Percentiles rank a stretch among this genome's conserved stretches.
Conservation (phyloP, 23 tunicate species). For the Diplosoma virens region DNA sequence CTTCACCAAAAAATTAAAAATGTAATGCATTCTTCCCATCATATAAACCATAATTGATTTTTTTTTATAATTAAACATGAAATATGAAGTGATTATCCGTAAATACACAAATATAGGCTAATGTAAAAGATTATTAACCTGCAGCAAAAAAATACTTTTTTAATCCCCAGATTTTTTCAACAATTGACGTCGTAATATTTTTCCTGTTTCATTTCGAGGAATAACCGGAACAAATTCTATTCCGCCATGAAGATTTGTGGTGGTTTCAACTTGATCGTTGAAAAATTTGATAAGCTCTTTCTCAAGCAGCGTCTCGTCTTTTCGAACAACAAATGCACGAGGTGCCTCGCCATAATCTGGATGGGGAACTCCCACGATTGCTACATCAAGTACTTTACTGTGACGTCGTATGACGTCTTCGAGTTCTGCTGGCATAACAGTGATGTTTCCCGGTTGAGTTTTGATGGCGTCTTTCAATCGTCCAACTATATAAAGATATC, state of each 20-base stretch:
- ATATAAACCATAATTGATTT: too few species aligned
- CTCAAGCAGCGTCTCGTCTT: conserved; percentile 33
- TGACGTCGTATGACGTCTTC: conserved; percentile 71
- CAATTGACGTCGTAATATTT: background rate
- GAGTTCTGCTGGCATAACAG: conserved; percentile 93
- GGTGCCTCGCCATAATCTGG: conserved; percentile 78
- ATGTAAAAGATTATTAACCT: too few species aligned
- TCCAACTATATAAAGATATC: conserved; percentile 62
- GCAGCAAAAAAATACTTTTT: too few species aligned
- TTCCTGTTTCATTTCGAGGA: conserved; percentile 69
- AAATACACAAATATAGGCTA: too few species aligned
- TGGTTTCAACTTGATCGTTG: conserved; percentile 35
- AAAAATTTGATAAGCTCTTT: conserved; percentile 54
- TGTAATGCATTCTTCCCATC: too few species aligned
- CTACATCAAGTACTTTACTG: conserved; percentile 60
- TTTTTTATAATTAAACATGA: too few species aligned
- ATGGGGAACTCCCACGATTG: conserved; percentile 85
- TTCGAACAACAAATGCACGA: conserved; percentile 71
- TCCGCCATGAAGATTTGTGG: conserved; percentile 61
- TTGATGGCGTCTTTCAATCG: conserved; percentile 83
- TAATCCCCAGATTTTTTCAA: conserved; percentile 15
- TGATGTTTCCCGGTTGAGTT: conserved; percentile 17
- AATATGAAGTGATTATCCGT: too few species aligned
- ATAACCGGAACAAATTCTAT: conserved; percentile 55
- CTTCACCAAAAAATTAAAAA: too few species aligned